Percentiles rank a stretch among this genome's conserved stretches.
Conservation (phyloP, 2,888 invertebrate species). For the Tetragonula carbonaria region DNA sequence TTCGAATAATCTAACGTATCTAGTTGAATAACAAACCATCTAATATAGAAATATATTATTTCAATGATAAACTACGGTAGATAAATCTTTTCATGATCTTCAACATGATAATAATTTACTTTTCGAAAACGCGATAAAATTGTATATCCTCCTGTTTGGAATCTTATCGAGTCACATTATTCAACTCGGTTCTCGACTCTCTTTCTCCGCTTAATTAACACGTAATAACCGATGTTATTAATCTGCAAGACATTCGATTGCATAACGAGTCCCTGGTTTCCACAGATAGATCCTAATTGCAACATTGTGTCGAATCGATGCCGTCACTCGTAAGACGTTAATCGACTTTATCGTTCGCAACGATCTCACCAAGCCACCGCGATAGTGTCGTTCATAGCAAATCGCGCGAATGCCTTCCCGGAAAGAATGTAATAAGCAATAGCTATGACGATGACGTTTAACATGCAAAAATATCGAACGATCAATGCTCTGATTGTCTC, state of each 20-base stretch:
- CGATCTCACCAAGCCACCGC: slow-evolving; percentile 12
- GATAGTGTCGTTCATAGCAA: slow-evolving; percentile 7
- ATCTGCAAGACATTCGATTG: slow-evolving; percentile 29
- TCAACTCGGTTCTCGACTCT: neutral
- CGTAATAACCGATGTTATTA: slow-evolving; percentile 12
- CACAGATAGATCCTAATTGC: slow-evolving; percentile 33
- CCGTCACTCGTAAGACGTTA: slow-evolving; percentile 16
- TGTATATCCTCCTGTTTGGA: too few relatives aligned
- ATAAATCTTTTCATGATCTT: too few relatives aligned
- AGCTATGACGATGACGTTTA: neutral
- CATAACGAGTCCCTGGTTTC: slow-evolving; percentile 27
- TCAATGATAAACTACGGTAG: too few relatives aligned
- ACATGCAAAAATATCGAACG: neutral
- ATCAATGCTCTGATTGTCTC: neutral
- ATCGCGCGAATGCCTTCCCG: neutral
- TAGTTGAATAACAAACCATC: too few relatives aligned
- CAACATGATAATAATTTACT: too few relatives aligned
- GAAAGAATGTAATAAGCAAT: neutral
- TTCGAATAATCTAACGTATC: too few relatives aligned
- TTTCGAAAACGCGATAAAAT: too few relatives aligned
- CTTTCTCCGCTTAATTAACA: neutral
- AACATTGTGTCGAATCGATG: slow-evolving; percentile 27
- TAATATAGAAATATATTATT: too few relatives aligned
- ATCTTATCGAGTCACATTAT: neutral
- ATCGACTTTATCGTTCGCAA: slow-evolving; percentile 31